Percentiles rank a stretch among this genome's conserved stretches.
phyloP scores from a whole-genome alignment of 2,113 vertebrate genomes.

The Deroptyus accipitrinus region DNA sequence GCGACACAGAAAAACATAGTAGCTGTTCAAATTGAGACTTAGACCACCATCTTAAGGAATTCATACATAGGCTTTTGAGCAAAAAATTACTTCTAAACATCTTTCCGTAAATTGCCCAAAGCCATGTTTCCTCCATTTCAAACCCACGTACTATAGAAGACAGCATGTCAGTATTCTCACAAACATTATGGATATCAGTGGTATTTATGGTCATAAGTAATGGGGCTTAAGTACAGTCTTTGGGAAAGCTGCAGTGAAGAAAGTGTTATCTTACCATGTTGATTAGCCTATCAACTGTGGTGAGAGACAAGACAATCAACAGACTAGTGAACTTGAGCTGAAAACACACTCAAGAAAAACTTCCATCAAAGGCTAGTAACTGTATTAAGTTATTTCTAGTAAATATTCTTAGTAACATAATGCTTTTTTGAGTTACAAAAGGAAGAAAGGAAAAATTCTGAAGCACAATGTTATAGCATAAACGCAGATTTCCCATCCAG shows the following conservation, averaged over 20 bases:
- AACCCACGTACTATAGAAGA: not conserved
- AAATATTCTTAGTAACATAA: fast-evolving
- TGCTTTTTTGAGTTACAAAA: not conserved
- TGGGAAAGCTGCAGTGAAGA: not conserved
- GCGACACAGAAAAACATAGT: not conserved
- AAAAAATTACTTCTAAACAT: not conserved
- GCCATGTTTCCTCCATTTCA: not conserved
- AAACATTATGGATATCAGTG: fast-evolving
- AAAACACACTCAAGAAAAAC: not conserved
- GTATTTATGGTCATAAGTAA: not conserved
- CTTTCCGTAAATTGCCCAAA: not conserved
- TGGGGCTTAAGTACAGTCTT: not conserved
- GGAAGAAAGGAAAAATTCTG: not conserved
- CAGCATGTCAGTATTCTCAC: not conserved
- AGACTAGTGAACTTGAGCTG: not conserved
- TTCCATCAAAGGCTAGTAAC: not conserved
- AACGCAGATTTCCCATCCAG: not conserved
- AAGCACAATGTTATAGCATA: not conserved
- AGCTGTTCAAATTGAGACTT: not conserved
- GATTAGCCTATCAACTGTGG: not conserved
- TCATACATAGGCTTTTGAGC: not conserved
- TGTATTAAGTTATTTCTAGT: not conserved
- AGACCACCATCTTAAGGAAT: not conserved
- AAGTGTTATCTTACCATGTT: fast-evolving
- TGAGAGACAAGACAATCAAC: not conserved